Percentiles rank a stretch among this genome's conserved stretches.
Conservation (phyloP, 2,797 vertebrate genomes). For the Sus cebifrons region DNA sequence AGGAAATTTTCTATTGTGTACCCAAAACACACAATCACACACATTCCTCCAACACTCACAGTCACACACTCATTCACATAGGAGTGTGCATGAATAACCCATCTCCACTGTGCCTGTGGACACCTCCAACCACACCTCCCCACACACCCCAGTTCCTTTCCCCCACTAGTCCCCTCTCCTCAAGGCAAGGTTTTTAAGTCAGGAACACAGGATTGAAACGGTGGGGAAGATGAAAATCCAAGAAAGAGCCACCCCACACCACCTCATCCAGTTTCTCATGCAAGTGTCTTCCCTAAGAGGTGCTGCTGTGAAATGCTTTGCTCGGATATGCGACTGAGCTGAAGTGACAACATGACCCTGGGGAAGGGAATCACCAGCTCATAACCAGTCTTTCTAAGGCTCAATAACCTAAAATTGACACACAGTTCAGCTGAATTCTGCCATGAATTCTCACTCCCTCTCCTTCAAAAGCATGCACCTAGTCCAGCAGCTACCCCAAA, state of each 20-base stretch:
- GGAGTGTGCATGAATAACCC: fast-evolving
- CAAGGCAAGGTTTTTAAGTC: not conserved
- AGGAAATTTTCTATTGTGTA: too few relatives aligned
- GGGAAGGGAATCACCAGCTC: not conserved
- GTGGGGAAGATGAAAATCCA: not conserved
- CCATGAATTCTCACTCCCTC: not conserved
- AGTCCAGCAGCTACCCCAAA: not conserved
- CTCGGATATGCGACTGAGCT: not conserved
- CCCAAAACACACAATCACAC: not conserved
- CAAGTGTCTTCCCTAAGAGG: not conserved
- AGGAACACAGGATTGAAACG: not conserved
- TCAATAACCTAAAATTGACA: not conserved
- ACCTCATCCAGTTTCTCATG: not conserved
- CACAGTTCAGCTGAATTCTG: not conserved
- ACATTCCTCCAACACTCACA: not conserved
- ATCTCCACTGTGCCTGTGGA: not conserved
- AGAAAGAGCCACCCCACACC: fast-evolving
- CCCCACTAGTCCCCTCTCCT: not conserved
- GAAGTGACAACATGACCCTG: not conserved
- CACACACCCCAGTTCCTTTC: not conserved
- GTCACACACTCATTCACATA: fast-evolving
- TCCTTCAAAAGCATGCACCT: fast-evolving
- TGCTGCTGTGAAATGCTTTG: not conserved
- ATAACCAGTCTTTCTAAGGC: not conserved
- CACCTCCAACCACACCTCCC: too few relatives aligned